Percentiles rank a stretch among this genome's conserved stretches.
phyloP scores from a whole-genome alignment of 2,888 invertebrate species.

The Tiliacea citrago region DNA sequence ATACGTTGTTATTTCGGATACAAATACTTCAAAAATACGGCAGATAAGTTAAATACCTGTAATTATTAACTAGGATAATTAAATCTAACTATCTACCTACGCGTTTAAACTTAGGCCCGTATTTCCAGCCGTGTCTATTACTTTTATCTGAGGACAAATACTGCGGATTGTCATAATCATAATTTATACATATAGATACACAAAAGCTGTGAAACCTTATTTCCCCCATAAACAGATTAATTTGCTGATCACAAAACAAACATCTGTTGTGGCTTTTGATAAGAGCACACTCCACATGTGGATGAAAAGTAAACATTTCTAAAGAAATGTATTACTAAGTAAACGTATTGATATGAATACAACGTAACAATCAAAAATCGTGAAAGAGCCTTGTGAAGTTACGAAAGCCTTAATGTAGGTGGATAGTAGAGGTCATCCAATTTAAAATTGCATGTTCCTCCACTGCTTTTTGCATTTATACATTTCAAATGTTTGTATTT shows the following conservation, averaged over 20 bases:
- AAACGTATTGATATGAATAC: background rate
- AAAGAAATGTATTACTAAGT: slow-evolving; percentile 6
- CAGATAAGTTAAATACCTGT: background rate
- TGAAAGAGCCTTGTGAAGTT: background rate
- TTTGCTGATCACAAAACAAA: slow-evolving; percentile 2
- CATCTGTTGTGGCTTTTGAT: background rate
- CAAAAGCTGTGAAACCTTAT: background rate
- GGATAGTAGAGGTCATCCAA: background rate
- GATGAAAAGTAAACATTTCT: background rate
- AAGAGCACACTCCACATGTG: background rate
- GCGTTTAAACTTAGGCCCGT: background rate
- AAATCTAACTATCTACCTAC: no score
- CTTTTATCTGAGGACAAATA: background rate
- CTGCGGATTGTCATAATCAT: background rate
- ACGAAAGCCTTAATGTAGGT: background rate
- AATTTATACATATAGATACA: background rate
- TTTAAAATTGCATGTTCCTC: no score
- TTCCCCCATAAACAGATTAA: background rate
- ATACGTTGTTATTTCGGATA: background rate
- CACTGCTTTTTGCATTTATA: no score
- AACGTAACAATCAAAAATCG: background rate
- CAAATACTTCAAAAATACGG: background rate
- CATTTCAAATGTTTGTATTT: no score
- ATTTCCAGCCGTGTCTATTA: background rate
- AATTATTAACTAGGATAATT: background rate